These are phyloP conservation scores for Crenuchus spilurus DNA, from an alignment of 2,797 vertebrate genomes.

Conservation along the genomic window DNA sequence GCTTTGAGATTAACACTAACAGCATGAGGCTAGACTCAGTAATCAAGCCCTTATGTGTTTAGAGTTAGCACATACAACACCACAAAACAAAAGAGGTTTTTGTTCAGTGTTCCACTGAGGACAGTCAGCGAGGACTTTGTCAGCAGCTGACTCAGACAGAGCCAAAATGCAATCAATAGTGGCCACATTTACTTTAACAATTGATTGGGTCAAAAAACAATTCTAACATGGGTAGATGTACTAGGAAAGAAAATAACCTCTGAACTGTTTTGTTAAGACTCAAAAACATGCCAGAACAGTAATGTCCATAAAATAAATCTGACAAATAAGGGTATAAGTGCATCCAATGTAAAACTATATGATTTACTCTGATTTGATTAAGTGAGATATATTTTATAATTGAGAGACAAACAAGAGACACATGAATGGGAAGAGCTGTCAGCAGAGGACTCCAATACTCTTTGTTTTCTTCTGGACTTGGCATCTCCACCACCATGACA, in stretches of 20 bases:
- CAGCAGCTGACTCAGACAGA: slow-evolving; percentile 23
- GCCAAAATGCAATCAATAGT: slow-evolving; percentile 31
- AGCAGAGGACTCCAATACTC: neutral
- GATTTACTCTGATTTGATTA: no score
- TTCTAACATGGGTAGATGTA: slow-evolving; percentile 7
- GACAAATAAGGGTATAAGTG: neutral
- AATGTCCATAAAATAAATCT: neutral
- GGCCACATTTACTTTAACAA: slow-evolving; percentile 30
- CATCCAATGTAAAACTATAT: neutral
- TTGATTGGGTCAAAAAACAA: slow-evolving; percentile 19
- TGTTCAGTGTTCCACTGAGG: slow-evolving; percentile 21
- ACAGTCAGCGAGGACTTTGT: slow-evolving; percentile 17
- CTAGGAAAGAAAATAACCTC: slow-evolving; percentile 29
- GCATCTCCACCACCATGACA: neutral
- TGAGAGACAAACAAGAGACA: neutral
- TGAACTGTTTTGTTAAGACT: neutral
- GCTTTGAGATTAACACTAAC: neutral
- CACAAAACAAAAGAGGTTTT: slow-evolving; percentile 2
- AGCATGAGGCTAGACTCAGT: neutral
- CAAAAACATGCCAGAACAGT: neutral
- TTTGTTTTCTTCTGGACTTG: neutral
- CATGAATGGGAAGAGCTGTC: neutral
- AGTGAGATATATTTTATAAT: neutral
- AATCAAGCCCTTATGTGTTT: slow-evolving; percentile 2
- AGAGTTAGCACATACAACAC: neutral